These are phyloP conservation scores for Oreocharis arfaki DNA, from an alignment of 2,113 vertebrate genomes.

Conservation along the genomic window DNA sequence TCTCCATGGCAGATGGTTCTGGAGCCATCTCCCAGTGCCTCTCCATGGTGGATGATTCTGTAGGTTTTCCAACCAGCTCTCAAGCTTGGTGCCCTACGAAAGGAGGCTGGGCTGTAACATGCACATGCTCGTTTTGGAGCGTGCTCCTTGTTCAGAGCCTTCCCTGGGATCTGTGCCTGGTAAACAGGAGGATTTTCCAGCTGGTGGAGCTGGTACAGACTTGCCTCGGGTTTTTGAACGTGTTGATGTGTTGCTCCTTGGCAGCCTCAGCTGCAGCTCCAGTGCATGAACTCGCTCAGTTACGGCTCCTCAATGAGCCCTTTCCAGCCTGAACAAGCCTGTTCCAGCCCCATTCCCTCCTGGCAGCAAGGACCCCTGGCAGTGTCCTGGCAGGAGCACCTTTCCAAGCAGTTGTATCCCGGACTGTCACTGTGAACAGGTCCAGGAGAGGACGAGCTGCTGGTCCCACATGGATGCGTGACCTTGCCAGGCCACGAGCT, in stretches of 20 bases:
- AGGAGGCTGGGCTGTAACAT: not conserved
- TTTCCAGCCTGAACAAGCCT: not conserved
- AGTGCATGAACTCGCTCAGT: not conserved
- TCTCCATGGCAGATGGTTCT: not conserved
- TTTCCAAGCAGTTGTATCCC: not conserved
- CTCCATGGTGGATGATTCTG: rapidly evolving
- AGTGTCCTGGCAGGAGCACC: not conserved
- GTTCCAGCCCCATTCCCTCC: not conserved
- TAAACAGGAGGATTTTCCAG: not conserved
- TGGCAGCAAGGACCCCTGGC: not conserved
- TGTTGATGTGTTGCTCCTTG: not conserved
- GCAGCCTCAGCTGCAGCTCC: not conserved
- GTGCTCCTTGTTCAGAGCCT: not conserved
- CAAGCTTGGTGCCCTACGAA: not conserved
- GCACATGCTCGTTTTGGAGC: rapidly evolving
- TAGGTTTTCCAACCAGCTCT: not conserved
- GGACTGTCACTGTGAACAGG: rapidly evolving
- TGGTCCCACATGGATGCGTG: rapidly evolving
- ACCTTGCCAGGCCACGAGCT: not conserved
- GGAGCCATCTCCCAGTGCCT: rapidly evolving
- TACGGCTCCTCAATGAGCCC: not conserved
- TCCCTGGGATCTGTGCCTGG: not conserved
- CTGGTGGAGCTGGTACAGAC: slow-evolving; percentile 3
- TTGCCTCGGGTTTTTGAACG: not conserved
- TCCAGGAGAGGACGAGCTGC: not conserved